phyloP scores from a whole-genome alignment of 2,888 invertebrate genomes.

The Disparrhopalites patrizii region DNA sequence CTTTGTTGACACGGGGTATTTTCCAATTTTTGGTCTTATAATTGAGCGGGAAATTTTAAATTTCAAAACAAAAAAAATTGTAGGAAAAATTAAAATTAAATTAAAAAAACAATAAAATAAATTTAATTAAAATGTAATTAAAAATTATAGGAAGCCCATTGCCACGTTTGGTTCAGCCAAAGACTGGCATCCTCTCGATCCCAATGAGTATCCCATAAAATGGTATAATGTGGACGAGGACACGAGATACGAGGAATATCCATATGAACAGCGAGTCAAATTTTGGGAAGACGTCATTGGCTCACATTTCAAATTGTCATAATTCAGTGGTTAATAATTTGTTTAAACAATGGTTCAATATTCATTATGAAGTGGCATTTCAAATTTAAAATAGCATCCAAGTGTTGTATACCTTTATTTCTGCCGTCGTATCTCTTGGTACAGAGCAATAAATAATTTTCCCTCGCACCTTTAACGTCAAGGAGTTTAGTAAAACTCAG shows the following conservation, averaged over 20 bases:
- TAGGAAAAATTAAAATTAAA: not conserved
- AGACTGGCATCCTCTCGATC: constrained; percentile 1
- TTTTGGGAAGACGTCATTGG: constrained; percentile 3
- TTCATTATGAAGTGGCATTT: no score
- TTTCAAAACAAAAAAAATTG: not conserved
- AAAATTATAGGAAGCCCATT: not conserved
- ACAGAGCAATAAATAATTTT: no score
- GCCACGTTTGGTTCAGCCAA: constrained; percentile 3
- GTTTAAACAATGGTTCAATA: no score
- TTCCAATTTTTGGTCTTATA: not conserved
- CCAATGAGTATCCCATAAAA: not conserved
- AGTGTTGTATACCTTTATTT: no score
- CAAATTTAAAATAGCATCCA: no score
- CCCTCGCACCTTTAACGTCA: no score
- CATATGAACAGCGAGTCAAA: not conserved
- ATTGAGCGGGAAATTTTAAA: not conserved
- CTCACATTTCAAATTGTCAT: not conserved
- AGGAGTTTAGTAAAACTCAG: no score
- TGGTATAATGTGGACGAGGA: constrained; percentile 4
- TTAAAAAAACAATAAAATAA: no score
- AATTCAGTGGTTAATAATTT: no score
- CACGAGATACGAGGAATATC: not conserved
- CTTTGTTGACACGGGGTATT: not conserved
- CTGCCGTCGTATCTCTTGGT: no score
- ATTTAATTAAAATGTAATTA: not conserved